Evolutionary conservation across 2,113 vertebrate genomes (phyloP).

Genomic region (Serilophus lunatus): DNA sequence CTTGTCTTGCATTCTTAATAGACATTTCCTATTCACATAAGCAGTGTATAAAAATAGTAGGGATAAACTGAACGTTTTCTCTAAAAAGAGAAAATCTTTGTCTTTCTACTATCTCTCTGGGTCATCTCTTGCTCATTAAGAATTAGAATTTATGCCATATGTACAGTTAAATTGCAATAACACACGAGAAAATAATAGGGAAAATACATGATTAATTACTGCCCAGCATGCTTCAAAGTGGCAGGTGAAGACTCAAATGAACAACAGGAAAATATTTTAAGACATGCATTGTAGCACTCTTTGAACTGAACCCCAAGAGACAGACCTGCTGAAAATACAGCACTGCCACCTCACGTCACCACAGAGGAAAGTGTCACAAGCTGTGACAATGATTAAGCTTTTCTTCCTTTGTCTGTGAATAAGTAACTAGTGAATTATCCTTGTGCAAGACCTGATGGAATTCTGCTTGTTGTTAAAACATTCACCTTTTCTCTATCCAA

Average conservation of each 20-base stretch:
- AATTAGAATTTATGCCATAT: background rate
- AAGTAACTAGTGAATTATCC: background rate
- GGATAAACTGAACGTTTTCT: background rate
- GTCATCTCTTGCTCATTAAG: background rate
- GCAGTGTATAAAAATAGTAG: background rate
- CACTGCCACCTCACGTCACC: background rate
- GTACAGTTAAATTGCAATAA: background rate
- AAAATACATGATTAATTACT: background rate
- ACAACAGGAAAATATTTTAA: background rate
- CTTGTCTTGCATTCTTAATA: background rate
- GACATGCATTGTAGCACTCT: background rate
- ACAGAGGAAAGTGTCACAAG: background rate
- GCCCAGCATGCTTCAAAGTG: background rate
- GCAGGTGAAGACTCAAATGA: background rate
- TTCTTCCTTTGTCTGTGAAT: background rate
- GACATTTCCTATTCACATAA: background rate
- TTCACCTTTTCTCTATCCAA: background rate
- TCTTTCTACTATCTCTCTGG: background rate
- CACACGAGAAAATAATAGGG: background rate
- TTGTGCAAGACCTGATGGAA: background rate
- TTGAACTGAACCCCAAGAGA: background rate
- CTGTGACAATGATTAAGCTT: background rate
- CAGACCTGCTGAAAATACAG: background rate
- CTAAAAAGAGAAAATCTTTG: background rate
- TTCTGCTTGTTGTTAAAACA: background rate